Evolutionary conservation across 2,888 invertebrate species (phyloP).

Genomic region (Cryptus viduatorius): DNA sequence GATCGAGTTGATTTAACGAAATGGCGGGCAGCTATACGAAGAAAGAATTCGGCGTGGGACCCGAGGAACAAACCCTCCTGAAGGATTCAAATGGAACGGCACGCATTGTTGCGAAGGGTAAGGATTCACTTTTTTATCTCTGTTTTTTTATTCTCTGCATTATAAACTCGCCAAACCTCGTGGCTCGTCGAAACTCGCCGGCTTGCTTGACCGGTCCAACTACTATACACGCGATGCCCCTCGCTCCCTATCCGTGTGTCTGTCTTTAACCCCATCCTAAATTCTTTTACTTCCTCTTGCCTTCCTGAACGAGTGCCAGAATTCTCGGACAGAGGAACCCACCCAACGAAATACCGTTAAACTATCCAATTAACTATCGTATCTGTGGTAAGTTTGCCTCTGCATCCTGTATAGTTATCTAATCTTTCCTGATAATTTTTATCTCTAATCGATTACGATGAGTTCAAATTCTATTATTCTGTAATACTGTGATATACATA

Average conservation of each 20-base stretch:
- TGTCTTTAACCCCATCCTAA: conserved; percentile 33
- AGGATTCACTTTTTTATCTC: conserved; percentile 42
- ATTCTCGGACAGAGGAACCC: conserved; percentile 17
- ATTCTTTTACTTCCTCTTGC: conserved; percentile 31
- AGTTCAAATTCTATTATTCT: background rate
- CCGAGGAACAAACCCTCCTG: conserved; percentile 82
- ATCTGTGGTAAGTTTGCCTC: conserved; percentile 16
- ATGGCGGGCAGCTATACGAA: conserved; percentile 84
- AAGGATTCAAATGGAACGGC: conserved; percentile 80
- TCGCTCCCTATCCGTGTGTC: background rate
- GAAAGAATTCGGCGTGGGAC: conserved; percentile 81
- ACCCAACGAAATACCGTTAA: background rate
- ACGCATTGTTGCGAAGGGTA: conserved; percentile 79
- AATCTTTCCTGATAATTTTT: conserved; percentile 13
- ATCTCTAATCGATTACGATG: background rate
- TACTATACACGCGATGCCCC: conserved; percentile 47
- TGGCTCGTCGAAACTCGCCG: conserved; percentile 51
- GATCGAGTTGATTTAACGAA: conserved; percentile 66
- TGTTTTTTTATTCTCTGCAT: conserved; percentile 23
- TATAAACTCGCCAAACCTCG: conserved; percentile 53
- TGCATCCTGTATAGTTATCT: conserved; percentile 17
- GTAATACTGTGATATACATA: background rate
- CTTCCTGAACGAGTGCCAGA: conserved; percentile 45
- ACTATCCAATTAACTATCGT: background rate
- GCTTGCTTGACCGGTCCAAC: conserved; percentile 32